Evolutionary conservation across 2,113 vertebrate genomes (phyloP).

Genomic region (Petroica traversi): DNA sequence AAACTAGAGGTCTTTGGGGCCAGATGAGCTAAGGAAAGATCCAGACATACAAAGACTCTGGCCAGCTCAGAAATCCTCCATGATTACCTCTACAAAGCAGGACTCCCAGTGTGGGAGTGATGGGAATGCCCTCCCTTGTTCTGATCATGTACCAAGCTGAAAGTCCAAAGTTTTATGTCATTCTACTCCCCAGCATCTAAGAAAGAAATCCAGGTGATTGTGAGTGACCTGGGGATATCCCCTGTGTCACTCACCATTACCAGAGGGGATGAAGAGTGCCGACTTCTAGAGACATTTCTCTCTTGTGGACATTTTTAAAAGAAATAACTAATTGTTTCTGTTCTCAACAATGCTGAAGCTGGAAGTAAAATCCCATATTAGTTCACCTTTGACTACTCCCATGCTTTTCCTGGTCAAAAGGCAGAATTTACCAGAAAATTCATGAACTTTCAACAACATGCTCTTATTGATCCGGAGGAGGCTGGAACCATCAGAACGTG

Average conservation of each 20-base stretch:
- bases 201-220: not conserved
- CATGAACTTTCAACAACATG: not conserved
- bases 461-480: not conserved
- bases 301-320: not conserved
- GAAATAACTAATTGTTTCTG: not conserved
- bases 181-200: not conserved
- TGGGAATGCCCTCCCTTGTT: not conserved
- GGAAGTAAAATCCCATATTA: not conserved
- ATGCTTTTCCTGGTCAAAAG: not conserved
- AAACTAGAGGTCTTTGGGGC: not conserved
- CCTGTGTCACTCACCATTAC: not conserved
- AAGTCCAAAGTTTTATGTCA: not conserved
- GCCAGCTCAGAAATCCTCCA: not conserved
- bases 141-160: not conserved
- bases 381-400: not conserved
- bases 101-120: not conserved
- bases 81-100: not conserved
- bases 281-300: not conserved
- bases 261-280: rapidly evolving
- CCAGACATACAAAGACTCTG: not conserved
- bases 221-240: not conserved
- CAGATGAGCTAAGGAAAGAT: not conserved
- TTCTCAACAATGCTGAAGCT: not conserved
- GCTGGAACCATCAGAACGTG: not conserved
- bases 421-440: not conserved